Evolutionary conservation across 2,113 vertebrate genomes (phyloP).

Genomic region (Pelmatolapia mariae): DNA sequence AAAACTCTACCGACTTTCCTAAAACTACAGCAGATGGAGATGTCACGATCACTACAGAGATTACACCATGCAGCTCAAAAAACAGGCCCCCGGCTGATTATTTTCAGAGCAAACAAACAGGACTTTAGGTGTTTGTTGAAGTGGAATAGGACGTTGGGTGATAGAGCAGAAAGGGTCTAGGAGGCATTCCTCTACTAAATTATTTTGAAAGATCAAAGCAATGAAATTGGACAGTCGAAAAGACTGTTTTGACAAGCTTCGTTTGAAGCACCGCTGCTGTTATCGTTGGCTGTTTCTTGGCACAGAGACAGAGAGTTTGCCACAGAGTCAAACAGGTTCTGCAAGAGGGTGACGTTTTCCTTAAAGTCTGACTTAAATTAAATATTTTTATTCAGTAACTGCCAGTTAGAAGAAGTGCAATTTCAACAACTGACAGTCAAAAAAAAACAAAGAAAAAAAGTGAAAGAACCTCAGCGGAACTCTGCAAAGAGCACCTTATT

Average conservation of each 20-base stretch:
- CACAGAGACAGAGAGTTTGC: neutral
- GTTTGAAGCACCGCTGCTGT: slow-evolving; percentile 50
- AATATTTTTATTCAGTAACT: neutral
- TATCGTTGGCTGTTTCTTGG: slow-evolving; percentile 26
- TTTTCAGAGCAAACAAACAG: slow-evolving; percentile 66
- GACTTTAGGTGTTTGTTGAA: slow-evolving; percentile 41
- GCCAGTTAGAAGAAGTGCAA: neutral
- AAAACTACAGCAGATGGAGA: neutral
- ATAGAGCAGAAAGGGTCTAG: neutral
- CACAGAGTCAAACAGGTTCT: neutral
- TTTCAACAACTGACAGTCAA: neutral
- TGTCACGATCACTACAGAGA: neutral
- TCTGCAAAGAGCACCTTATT: neutral
- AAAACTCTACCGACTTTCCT: neutral
- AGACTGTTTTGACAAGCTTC: slow-evolving; percentile 58
- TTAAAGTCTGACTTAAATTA: neutral
- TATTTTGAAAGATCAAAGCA: slow-evolving; percentile 47
- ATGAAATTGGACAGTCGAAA: slow-evolving; percentile 41
- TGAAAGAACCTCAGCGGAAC: neutral
- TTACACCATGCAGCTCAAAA: slow-evolving; percentile 23
- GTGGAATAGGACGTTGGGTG: neutral
- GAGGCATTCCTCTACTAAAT: slow-evolving; percentile 32
- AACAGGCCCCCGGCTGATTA: slow-evolving; percentile 18
- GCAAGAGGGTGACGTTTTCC: neutral
- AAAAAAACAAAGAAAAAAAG: neutral